These are phyloP conservation scores for Actenoides hombroni DNA, from an alignment of 2,113 vertebrate species.

Conservation along the genomic window DNA sequence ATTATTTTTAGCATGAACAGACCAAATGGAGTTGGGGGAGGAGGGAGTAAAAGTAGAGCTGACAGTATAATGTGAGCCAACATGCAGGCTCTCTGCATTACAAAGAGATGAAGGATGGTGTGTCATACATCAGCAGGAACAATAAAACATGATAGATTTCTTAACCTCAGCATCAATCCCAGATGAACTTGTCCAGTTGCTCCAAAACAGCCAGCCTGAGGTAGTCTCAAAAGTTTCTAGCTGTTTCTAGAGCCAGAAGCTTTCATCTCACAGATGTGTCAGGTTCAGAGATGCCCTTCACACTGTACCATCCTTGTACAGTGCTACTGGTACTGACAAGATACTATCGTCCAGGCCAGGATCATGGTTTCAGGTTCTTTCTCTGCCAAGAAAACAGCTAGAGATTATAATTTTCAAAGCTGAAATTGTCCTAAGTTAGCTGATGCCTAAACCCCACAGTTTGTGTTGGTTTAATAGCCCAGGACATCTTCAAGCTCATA, in stretches of 20 bases:
- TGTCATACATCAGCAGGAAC: constrained; percentile 54
- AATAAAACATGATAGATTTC: constrained; percentile 69
- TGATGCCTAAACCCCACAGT: not conserved
- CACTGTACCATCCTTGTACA: not conserved
- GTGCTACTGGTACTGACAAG: not conserved
- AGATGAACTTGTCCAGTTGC: constrained; percentile 34
- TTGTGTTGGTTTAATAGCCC: not conserved
- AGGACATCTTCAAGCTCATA: not conserved
- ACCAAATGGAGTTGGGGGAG: constrained; percentile 30
- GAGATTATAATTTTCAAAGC: not conserved
- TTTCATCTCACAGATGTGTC: not conserved
- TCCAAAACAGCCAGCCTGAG: constrained; percentile 25
- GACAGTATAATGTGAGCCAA: constrained; percentile 47
- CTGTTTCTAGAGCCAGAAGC: not conserved
- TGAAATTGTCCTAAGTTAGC: not conserved
- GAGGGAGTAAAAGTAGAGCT: constrained; percentile 30
- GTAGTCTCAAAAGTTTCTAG: not conserved
- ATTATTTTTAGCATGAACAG: constrained; percentile 48
- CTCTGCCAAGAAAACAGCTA: not conserved
- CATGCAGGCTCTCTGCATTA: constrained; percentile 31
- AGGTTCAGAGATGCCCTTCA: not conserved
- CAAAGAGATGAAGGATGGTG: constrained; percentile 57
- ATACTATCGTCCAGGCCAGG: not conserved
- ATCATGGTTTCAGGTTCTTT: not conserved
- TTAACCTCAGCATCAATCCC: constrained; percentile 56